A percentile compares a stretch with the other conserved stretches of the same genome.
phyloP scores from a whole-genome alignment of 2,797 vertebrate species.

The Astyanax mexicanus region DNA sequence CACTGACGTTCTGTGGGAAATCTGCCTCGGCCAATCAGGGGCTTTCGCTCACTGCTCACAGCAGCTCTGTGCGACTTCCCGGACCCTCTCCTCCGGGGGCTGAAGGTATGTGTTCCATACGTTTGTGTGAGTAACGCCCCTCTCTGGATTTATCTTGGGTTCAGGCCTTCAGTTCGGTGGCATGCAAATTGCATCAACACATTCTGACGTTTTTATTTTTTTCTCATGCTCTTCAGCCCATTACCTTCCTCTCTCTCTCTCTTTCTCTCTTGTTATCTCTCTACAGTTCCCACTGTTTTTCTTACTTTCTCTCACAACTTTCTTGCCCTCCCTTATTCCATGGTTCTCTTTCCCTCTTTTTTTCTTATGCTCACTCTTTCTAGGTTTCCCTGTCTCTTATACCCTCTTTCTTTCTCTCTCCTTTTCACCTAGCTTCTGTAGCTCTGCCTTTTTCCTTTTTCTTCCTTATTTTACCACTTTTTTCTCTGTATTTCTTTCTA shows the following conservation, averaged over 20 bases:
- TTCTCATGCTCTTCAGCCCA: slow-evolving; percentile 72
- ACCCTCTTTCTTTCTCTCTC: not conserved
- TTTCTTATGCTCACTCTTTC: not conserved
- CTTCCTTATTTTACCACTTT: not conserved
- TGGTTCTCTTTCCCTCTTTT: not conserved
- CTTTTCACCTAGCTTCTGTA: not conserved
- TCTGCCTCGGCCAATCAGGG: slow-evolving; percentile 56
- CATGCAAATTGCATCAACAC: slow-evolving; percentile 60
- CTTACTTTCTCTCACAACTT: slow-evolving; percentile 32
- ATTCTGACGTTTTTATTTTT: slow-evolving; percentile 68
- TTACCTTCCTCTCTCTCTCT: not conserved
- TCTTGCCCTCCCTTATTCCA: slow-evolving; percentile 27
- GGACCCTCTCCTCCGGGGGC: slow-evolving; percentile 56
- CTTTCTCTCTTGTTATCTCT: not conserved
- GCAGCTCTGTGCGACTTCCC: slow-evolving; percentile 58
- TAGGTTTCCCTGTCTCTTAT: slow-evolving; percentile 28
- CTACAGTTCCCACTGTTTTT: too few relatives aligned
- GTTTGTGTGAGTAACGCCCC: slow-evolving; percentile 66
- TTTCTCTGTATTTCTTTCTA: not conserved
- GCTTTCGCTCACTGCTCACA: slow-evolving; percentile 24
- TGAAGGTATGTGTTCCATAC: slow-evolving; percentile 68
- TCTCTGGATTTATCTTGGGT: slow-evolving; percentile 63
- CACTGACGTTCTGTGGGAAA: slow-evolving; percentile 75
- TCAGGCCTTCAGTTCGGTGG: slow-evolving; percentile 50
- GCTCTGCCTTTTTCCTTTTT: not conserved